Conservation (phyloP, 2,113 vertebrate genomes). For the Meleagris gallopavo region DNA sequence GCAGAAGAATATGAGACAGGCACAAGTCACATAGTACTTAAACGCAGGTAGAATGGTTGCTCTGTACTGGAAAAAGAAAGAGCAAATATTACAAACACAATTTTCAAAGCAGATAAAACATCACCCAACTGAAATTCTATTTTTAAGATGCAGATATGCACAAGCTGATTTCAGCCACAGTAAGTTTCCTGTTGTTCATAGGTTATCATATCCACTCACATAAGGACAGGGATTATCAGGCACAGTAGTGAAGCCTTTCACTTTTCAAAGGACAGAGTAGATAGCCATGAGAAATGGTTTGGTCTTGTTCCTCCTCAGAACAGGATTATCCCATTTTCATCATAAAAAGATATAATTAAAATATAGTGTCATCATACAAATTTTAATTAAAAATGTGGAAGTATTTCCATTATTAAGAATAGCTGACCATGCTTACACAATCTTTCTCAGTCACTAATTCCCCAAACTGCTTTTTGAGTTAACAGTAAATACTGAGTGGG, state of each 20-base stretch:
- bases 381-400: background rate
- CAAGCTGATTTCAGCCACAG: background rate
- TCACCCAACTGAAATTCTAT: background rate
- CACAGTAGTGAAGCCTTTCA: background rate
- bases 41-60: slow-evolving; percentile 95
- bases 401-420: background rate
- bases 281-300: background rate
- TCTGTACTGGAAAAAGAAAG: slow-evolving; percentile 85
- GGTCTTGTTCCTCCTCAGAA: background rate
- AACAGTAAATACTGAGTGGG: background rate
- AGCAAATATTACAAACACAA: background rate
- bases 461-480: background rate
- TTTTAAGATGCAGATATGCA: background rate
- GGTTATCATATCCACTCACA: background rate
- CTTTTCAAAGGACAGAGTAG: background rate
- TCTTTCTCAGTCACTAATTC: background rate
- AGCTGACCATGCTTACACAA: background rate
- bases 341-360: background rate
- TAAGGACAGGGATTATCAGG: fast-evolving
- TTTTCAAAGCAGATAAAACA: background rate
- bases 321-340: background rate
- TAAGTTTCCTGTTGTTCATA: background rate
- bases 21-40: slow-evolving; percentile 97
- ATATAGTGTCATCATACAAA: background rate
- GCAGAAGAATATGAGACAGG: slow-evolving; percentile 95